Base-by-base conservation (phyloP, 2,888 invertebrate genomes). In the Sphaerophoria rueppellii region DNA sequence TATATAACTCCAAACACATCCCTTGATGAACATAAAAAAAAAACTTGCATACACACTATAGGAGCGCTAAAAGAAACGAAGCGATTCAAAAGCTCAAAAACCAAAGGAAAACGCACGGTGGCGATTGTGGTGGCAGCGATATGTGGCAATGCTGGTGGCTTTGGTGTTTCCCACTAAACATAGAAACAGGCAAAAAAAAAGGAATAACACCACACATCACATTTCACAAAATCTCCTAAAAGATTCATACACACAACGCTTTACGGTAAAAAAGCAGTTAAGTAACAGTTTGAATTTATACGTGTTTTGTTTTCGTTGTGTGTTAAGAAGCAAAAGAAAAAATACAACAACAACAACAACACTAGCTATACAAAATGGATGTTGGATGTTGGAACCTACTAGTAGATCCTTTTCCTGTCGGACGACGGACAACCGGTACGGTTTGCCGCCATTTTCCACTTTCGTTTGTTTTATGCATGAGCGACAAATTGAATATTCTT, bases 401-500 rank as follows among this genome's bases (percentile, higher is more conserved):
- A 24, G 54, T 54, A 67, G 9, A 73, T 85, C 81, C 81, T 65
- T 24, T 58, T 85, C 73, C 81, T 70, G 54, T 57, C 70, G 81
- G 81, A 85, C 85, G 73, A 67, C 67, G 40, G 60, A 12, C 43
- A 50, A 24, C 50, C 60, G 60, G 67, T n/a, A 67, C 67, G 67
- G 67, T 85, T 85, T 85, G 73, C 81, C 85, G 81, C 85, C 81
- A 77, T 85, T 85, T 85, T 85, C 69, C 72, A 81, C 81, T 81
- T 81, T 77, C 81, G 70, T 77, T 81, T 85, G 81, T 76, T 85
- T 85, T 81, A 85, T 85, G 85, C 85, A 85, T 85, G 85, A 85
- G 85, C 73, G 85, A 85, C 85, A 85, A 85, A 85, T 85, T 85
- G 81, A 85, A 85, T 85, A 85, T 85, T 85, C 85, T 77, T 73